Evolutionary conservation across 2,113 vertebrate species (phyloP).

Genomic region (Lethenteron camtschaticum): DNA sequence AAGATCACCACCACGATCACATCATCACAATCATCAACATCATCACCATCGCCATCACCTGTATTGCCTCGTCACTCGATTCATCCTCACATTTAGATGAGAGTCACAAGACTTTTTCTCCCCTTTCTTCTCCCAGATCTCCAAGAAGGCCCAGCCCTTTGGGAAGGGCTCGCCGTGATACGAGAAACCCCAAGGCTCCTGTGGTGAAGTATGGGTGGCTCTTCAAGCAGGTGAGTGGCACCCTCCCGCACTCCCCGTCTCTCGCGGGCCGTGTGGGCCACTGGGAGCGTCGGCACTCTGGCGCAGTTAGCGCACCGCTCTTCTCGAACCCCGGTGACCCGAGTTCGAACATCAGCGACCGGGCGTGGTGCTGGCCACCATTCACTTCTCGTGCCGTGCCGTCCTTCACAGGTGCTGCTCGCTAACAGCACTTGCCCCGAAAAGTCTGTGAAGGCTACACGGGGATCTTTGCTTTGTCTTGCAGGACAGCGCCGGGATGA

Average conservation of each 20-base stretch:
- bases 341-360: not conserved
- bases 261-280: not conserved
- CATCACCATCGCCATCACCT: not conserved
- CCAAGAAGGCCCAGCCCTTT: not conserved
- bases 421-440: not conserved
- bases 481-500: conserved; percentile 57
- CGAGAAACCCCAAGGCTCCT: not conserved
- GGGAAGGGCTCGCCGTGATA: not conserved
- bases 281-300: not conserved
- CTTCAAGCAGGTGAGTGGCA: not conserved
- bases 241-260: not conserved
- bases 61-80: not conserved
- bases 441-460: not conserved
- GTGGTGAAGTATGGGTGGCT: conserved; percentile 3
- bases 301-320: not conserved
- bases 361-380: not conserved
- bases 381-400: not conserved
- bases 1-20: not conserved
- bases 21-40: not conserved
- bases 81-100: not conserved
- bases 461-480: conserved; percentile 1
- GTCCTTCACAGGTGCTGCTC: not conserved
- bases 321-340: not conserved
- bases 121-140: not conserved
- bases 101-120: too few species aligned